Conservation (phyloP, 2,797 vertebrate genomes). For the Crocidura indochinensis region DNA sequence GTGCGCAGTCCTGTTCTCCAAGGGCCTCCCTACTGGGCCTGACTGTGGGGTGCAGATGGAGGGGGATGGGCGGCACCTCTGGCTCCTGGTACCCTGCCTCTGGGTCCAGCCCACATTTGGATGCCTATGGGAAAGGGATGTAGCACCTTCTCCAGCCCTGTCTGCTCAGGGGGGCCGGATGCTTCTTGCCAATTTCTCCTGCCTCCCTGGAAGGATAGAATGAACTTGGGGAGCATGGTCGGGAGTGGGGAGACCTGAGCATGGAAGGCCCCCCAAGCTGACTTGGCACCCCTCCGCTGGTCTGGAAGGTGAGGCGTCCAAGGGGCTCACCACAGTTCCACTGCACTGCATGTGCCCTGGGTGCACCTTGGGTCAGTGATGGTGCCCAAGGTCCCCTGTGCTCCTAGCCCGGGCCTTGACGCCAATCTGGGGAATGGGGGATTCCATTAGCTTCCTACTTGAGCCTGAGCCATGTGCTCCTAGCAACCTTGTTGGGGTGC, state of each 20-base stretch:
- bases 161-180: slow-evolving; percentile 41
- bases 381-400: slow-evolving; percentile 54
- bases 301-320: neutral
- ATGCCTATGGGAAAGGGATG: slow-evolving; percentile 27
- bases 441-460: too few species aligned
- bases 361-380: neutral
- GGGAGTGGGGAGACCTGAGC: neutral
- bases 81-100: neutral
- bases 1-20: slow-evolving; percentile 72
- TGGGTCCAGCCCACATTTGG: slow-evolving; percentile 8
- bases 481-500: too few species aligned
- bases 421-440: neutral
- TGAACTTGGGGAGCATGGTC: slow-evolving; percentile 9
- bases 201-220: slow-evolving; percentile 67
- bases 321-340: slow-evolving; percentile 53
- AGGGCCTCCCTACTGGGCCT: slow-evolving; percentile 16
- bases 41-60: neutral
- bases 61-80: neutral
- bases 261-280: neutral
- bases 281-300: neutral
- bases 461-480: too few species aligned
- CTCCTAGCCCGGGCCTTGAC: slow-evolving; percentile 65
- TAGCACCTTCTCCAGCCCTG: slow-evolving; percentile 79
- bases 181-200: slow-evolving; percentile 61
- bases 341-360: slow-evolving; percentile 22